phyloP scores from a whole-genome alignment of 1,140 invertebrate species.

The Babylonia areolata region DNA sequence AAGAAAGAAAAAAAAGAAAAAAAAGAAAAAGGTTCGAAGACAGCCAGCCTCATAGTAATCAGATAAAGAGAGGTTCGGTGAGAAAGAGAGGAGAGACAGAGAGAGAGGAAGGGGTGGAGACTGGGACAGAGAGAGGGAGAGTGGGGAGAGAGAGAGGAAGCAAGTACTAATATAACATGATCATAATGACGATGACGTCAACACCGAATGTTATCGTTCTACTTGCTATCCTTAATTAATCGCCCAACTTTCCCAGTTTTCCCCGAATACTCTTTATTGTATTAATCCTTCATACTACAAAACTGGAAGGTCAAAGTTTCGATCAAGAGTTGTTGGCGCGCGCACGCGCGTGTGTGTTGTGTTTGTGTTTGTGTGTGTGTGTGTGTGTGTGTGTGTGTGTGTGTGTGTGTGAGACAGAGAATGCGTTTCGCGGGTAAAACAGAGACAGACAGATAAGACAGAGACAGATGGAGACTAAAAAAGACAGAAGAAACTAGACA shows the following conservation, averaged over 20 bases:
- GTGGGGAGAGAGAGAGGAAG: background rate
- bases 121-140: slow-evolving; percentile 22
- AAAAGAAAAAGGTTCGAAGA: no score
- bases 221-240: no score
- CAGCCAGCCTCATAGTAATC: no score
- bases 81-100: background rate
- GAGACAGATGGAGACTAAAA: background rate
- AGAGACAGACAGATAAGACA: background rate
- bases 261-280: no score
- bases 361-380: slow-evolving; percentile 15
- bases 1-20: slow-evolving; percentile 30
- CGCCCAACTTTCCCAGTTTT: no score
- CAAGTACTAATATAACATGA: no score
- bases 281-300: no score
- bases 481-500: background rate
- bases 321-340: background rate
- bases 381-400: background rate
- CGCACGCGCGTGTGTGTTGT: background rate
- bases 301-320: no score
- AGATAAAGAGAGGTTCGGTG: no score
- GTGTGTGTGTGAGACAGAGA: background rate
- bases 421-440: no score
- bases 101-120: background rate
- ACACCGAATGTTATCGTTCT: no score
- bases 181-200: no score